phyloP scores from a whole-genome alignment of 2,797 vertebrate species.

The Melanotaenia trifasciata region DNA sequence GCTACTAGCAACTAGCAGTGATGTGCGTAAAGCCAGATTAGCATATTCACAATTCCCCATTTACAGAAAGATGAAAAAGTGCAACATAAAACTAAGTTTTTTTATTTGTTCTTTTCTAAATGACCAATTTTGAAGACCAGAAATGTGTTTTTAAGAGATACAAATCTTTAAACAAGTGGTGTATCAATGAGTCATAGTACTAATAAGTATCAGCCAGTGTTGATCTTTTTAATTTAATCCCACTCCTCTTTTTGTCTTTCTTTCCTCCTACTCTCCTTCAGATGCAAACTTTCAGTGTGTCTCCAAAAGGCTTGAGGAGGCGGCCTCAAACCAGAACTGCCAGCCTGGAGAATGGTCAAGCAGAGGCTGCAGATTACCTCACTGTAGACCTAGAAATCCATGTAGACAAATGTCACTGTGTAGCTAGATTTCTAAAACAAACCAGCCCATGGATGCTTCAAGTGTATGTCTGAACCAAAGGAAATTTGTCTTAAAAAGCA shows the following conservation, averaged over 20 bases:
- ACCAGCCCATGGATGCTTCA: neutral
- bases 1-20: too few species aligned
- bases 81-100: too few species aligned
- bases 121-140: too few species aligned
- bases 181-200: too few species aligned
- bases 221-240: constrained; percentile 19
- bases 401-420: neutral
- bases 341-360: constrained; percentile 81
- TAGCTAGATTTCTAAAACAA: neutral
- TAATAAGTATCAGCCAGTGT: neutral
- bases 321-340: constrained; percentile 73
- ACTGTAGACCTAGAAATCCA: constrained; percentile 78
- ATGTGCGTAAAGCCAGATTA: too few species aligned
- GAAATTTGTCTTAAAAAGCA: too few species aligned
- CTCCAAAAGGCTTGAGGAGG: constrained; percentile 82
- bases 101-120: too few species aligned
- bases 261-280: constrained; percentile 35
- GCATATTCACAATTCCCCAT: neutral
- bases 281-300: constrained; percentile 77
- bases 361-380: constrained; percentile 83
- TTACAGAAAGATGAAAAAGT: neutral
- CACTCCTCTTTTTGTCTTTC: constrained; percentile 2
- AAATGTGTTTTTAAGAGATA: too few species aligned
- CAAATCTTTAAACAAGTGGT: too few species aligned
- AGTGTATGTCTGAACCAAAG: too few species aligned